Percentiles rank a stretch among this genome's conserved stretches.
Evolutionary conservation across 2,888 invertebrate genomes (phyloP).

Genomic region (Drosophila ustulata): DNA sequence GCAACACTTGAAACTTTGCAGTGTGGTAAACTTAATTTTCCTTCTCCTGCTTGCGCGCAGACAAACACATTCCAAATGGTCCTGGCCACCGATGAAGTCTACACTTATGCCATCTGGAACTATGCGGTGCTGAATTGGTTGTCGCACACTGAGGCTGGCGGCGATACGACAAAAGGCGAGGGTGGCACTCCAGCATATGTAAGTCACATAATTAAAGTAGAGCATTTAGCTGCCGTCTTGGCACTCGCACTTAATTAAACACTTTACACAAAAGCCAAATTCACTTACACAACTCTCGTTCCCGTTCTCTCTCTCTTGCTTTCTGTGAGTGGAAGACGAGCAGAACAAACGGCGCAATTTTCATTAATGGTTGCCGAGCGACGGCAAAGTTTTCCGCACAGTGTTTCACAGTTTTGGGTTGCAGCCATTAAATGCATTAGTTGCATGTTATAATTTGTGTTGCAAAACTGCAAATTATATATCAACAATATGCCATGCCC

Average conservation of each 20-base stretch:
- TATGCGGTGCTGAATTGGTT: constrained; percentile 96
- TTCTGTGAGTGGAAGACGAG: neutral
- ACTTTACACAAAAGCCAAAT: constrained; percentile 44
- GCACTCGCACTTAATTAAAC: constrained; percentile 56
- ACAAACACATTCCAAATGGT: constrained; percentile 98
- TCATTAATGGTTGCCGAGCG: constrained; percentile 45
- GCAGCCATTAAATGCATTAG: constrained; percentile 7
- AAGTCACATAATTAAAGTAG: constrained; percentile 84
- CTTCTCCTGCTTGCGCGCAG: constrained; percentile 84
- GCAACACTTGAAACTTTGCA: neutral
- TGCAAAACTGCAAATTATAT: constrained; percentile 19
- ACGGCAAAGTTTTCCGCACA: constrained; percentile 40
- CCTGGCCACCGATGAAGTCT: constrained; percentile 96
- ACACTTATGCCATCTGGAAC: constrained; percentile 97
- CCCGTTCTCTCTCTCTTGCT: neutral
- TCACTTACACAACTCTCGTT: constrained; percentile 15
- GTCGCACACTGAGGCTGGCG: constrained; percentile 95
- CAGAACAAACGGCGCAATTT: constrained; percentile 22
- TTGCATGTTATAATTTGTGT: constrained; percentile 9
- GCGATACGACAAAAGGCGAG: constrained; percentile 94
- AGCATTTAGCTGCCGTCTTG: neutral
- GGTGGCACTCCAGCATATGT: constrained; percentile 95
- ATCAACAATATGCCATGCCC: neutral
- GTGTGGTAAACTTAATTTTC: constrained; percentile 10
- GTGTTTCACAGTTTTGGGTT: constrained; percentile 14